A percentile compares a stretch with the other conserved stretches of the same genome.
Evolutionary conservation across 2,888 invertebrate genomes (phyloP).

Genomic region (Fragum whitleyi): DNA sequence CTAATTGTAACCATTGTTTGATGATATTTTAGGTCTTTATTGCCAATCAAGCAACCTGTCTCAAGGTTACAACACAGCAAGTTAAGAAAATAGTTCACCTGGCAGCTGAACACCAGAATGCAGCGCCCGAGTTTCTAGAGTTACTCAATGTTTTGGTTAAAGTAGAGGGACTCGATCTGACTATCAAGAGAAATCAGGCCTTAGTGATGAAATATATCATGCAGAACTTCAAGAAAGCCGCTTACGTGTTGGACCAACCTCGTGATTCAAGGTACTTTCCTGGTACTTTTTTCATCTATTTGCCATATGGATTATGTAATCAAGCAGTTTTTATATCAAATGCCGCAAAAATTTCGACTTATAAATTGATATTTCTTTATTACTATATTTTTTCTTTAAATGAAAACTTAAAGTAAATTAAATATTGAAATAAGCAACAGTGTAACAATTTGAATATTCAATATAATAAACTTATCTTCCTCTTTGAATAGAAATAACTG

Average conservation of each 20-base stretch:
- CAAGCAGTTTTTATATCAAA: no score
- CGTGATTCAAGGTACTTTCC: conserved; percentile 74
- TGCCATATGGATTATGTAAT: neutral
- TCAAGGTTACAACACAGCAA: conserved; percentile 83
- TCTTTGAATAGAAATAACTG: no score
- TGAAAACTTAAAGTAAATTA: no score
- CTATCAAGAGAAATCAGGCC: conserved; percentile 84
- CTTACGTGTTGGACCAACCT: conserved; percentile 82
- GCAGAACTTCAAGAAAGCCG: conserved; percentile 84
- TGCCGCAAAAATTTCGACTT: no score
- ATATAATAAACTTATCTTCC: no score
- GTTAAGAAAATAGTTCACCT: conserved; percentile 82
- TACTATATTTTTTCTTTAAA: no score
- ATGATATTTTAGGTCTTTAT: conserved; percentile 83
- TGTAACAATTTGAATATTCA: no score
- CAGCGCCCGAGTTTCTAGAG: conserved; percentile 83
- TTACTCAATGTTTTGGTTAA: conserved; percentile 82
- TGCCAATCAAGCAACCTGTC: conserved; percentile 82
- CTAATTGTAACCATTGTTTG: no score
- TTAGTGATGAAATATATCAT: conserved; percentile 85
- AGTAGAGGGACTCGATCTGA: conserved; percentile 82
- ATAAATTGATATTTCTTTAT: no score
- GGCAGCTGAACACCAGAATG: conserved; percentile 80
- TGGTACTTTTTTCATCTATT: no score
- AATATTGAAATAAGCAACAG: no score